Base-by-base conservation (phyloP, 1,140 invertebrate genomes). In the Formica selysi region DNA sequence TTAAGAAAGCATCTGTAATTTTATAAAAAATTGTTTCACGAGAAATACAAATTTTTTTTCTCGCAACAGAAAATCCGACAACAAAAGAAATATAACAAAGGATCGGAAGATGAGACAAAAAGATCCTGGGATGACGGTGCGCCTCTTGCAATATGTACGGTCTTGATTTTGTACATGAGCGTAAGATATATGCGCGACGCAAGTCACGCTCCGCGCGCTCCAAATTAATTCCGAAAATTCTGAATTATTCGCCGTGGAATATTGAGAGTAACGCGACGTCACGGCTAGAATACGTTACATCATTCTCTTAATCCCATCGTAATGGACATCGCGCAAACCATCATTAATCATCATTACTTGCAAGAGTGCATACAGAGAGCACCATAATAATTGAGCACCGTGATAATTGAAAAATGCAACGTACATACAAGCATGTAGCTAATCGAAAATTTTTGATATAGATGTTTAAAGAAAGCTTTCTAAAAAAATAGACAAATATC, bases 141-240 rank as follows among this genome's bases (percentile, higher is more conserved):
- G 48, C 32, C 3, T 54, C 11, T 54, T 8, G 76, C 16, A 22
- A 80, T 29, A 22, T 19, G 22, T 70, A 29, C 67, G 54, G 7
- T 57, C 22, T 71, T 74, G 54, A 44, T 61, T 73, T 59, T 29
- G 68, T 68, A 68, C 68, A 83, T 74, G 68, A 74, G 79, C 79
- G 26, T 57, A 16, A 74, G 54, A 44, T 73, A 19, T 51, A 19
- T 73, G 67, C 57, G 36, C 68, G 54, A 59, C 54, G 38, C 38
- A 41, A 61, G 51, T 61, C 38, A 32, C 68, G 54, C 67, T 71
- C 19, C 59, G 3, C n/a, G 51, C 79, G 26, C 22, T 3, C 4
- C 22, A 38, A 22, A 81, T 61, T 74, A 54, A 83, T 73, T 83
- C 38, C 2, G 57, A 83, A 83, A 83, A 83, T 61, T 83, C 79